Evolutionary conservation across 2,888 invertebrate genomes (phyloP).

Genomic region (Aphodius sticticus): DNA sequence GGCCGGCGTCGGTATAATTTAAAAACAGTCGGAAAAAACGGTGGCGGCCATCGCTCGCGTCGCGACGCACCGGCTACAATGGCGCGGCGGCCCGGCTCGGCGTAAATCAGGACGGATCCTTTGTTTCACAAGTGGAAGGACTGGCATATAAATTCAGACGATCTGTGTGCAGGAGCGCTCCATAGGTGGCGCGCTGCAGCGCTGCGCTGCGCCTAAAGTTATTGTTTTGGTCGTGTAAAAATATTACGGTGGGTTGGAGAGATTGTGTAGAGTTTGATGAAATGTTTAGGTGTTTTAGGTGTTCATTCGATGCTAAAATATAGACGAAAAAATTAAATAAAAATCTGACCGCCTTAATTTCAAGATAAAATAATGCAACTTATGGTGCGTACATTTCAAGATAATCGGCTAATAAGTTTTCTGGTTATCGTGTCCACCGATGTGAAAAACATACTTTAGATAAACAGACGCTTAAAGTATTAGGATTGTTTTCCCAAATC

Average conservation of each 20-base stretch:
- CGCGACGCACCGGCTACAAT: constrained; percentile 26
- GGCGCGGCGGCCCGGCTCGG: constrained; percentile 40
- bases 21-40: constrained; percentile 4
- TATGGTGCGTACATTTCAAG: too few species aligned
- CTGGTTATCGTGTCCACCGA: too few species aligned
- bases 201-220: neutral
- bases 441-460: too few species aligned
- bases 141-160: constrained; percentile 23
- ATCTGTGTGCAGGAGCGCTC: neutral
- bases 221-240: neutral
- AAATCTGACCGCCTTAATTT: too few species aligned
- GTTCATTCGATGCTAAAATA: too few species aligned
- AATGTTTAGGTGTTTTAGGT: too few species aligned
- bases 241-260: neutral
- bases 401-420: too few species aligned
- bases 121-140: constrained; percentile 50
- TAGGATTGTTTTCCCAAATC: too few species aligned
- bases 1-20: neutral
- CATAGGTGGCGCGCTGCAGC: neutral
- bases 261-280: neutral
- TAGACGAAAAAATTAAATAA: too few species aligned
- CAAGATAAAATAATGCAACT: too few species aligned
- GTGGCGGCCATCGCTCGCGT: neutral
- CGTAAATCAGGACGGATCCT: constrained; percentile 51
- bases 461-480: too few species aligned